Percentiles rank a stretch among this genome's conserved stretches.
These are phyloP conservation scores for Hippoglossus stenolepis DNA, from an alignment of 2,113 vertebrate genomes.

Conservation along the genomic window DNA sequence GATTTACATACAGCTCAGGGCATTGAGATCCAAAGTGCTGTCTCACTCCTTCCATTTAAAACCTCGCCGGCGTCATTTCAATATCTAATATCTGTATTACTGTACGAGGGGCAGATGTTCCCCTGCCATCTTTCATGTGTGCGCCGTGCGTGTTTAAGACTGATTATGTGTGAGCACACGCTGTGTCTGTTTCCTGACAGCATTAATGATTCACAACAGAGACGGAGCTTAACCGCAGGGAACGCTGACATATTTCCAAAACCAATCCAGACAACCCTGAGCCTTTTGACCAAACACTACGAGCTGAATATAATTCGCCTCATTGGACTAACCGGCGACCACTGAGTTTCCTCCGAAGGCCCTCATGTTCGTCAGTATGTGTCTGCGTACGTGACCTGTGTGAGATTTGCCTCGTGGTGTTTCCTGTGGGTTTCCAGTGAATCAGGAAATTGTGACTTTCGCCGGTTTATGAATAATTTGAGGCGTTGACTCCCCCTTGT, in stretches of 20 bases:
- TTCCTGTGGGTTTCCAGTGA: slow-evolving; percentile 49
- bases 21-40: not conserved
- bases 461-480: slow-evolving; percentile 27
- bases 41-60: not conserved
- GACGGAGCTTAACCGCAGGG: slow-evolving; percentile 27
- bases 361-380: slow-evolving; percentile 17
- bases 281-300: slow-evolving; percentile 31
- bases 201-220: slow-evolving; percentile 31
- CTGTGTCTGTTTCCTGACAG: slow-evolving; percentile 27
- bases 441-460: slow-evolving; percentile 30
- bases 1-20: slow-evolving; percentile 36
- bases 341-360: slow-evolving; percentile 36
- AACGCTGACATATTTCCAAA: slow-evolving; percentile 31
- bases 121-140: slow-evolving; percentile 17
- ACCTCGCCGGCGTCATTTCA: not conserved
- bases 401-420: slow-evolving; percentile 20
- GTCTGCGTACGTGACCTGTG: slow-evolving; percentile 19
- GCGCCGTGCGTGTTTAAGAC: slow-evolving; percentile 30
- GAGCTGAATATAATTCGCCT: slow-evolving; percentile 56
- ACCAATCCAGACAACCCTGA: slow-evolving; percentile 28
- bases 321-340: slow-evolving; percentile 33
- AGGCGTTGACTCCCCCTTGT: slow-evolving; percentile 37
- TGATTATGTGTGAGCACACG: slow-evolving; percentile 38
- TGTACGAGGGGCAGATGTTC: slow-evolving; percentile 1
- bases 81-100: slow-evolving; percentile 6